Evolutionary conservation across 2,113 vertebrate species (phyloP).

Genomic region (Epinephelus fuscoguttatus): DNA sequence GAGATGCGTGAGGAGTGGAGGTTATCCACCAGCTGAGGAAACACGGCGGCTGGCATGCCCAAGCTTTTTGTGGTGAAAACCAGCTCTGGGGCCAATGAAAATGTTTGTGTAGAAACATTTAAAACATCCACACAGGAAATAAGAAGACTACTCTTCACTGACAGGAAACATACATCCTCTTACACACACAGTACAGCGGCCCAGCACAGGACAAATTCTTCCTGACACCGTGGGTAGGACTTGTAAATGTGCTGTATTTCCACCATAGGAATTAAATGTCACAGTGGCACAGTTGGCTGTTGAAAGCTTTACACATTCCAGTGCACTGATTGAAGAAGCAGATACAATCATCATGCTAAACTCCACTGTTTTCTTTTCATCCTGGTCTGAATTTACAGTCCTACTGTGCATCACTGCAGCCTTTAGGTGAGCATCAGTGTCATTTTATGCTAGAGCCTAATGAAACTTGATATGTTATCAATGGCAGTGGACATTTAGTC

Average conservation of each 20-base stretch:
- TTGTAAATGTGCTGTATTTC: slow-evolving; percentile 15
- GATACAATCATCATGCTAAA: neutral
- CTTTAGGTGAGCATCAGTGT: neutral
- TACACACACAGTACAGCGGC: slow-evolving; percentile 53
- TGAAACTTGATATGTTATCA: neutral
- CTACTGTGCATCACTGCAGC: neutral
- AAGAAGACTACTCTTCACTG: slow-evolving; percentile 56
- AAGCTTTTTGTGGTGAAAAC: slow-evolving; percentile 67
- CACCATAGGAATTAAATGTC: slow-evolving; percentile 34
- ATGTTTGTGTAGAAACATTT: slow-evolving; percentile 78
- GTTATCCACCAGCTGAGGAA: slow-evolving; percentile 84
- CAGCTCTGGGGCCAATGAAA: slow-evolving; percentile 76
- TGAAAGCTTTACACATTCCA: slow-evolving; percentile 20
- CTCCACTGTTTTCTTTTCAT: slow-evolving; percentile 10
- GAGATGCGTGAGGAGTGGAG: slow-evolving; percentile 70
- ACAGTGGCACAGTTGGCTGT: slow-evolving; percentile 13
- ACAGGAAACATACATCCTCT: slow-evolving; percentile 76
- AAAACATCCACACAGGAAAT: slow-evolving; percentile 79
- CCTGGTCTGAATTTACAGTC: neutral
- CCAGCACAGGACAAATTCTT: slow-evolving; percentile 54
- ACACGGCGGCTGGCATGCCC: slow-evolving; percentile 66
- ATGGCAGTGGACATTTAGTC: neutral
- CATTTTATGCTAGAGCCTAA: neutral
- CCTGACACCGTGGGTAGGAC: slow-evolving; percentile 20
- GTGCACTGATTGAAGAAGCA: slow-evolving; percentile 14